Percentiles rank a stretch among this genome's conserved stretches.
Evolutionary conservation across 2,797 vertebrate species (phyloP).

Genomic region (Rhinophrynus dorsalis): DNA sequence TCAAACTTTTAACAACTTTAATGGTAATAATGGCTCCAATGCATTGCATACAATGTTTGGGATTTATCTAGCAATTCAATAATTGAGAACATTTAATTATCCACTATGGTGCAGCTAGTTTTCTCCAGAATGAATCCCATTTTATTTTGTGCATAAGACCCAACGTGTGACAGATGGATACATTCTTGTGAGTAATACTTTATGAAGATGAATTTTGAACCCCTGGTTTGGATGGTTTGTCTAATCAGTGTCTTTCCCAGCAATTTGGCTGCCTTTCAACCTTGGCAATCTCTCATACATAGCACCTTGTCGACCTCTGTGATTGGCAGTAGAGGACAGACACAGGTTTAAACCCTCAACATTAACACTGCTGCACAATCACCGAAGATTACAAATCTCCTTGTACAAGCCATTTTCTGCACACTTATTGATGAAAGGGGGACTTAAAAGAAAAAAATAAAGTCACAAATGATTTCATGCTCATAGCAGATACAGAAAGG

Average conservation of each 20-base stretch:
- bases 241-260: conserved; percentile 14
- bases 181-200: background rate
- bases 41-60: too few relatives aligned
- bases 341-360: conserved; percentile 32
- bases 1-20: too few relatives aligned
- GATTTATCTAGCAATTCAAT: too few relatives aligned
- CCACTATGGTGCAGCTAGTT: too few relatives aligned
- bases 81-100: too few relatives aligned
- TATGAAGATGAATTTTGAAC: conserved; percentile 10
- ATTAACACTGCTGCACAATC: conserved; percentile 33
- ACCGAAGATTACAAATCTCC: conserved; percentile 21
- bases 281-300: conserved; percentile 34
- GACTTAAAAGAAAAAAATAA: background rate
- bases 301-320: conserved; percentile 33
- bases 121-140: too few relatives aligned
- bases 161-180: too few relatives aligned
- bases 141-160: too few relatives aligned
- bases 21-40: too few relatives aligned
- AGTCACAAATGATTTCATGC: background rate
- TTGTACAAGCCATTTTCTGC: background rate
- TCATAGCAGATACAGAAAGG: too few relatives aligned
- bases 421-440: background rate
- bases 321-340: conserved; percentile 39
- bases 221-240: conserved; percentile 10
- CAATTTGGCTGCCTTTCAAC: conserved; percentile 34